A percentile compares a stretch with the other conserved stretches of the same genome.
Evolutionary conservation across 2,113 vertebrate genomes (phyloP).

Genomic region (Athene noctua): DNA sequence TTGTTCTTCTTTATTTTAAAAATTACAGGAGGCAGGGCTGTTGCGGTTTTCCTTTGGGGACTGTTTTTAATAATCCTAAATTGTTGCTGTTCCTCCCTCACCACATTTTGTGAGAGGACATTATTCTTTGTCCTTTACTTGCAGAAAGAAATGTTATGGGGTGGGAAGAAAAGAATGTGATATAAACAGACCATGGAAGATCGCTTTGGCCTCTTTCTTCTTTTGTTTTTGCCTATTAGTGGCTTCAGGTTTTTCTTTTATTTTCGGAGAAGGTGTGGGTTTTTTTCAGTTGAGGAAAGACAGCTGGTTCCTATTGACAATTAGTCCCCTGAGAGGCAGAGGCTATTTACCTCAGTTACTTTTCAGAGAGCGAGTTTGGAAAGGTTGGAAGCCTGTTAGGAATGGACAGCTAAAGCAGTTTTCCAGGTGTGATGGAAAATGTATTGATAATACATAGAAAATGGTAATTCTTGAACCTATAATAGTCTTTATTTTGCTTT

Average conservation of each 20-base stretch:
- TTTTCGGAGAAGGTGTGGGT: not conserved
- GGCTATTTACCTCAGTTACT: not conserved
- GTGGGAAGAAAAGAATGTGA: not conserved
- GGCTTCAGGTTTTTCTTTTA: not conserved
- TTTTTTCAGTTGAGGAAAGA: not conserved
- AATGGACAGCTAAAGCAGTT: rapidly evolving
- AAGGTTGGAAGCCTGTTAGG: rapidly evolving
- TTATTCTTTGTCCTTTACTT: not conserved
- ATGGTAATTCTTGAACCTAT: rapidly evolving
- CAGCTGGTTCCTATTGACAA: conserved; percentile 4
- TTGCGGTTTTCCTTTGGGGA: not conserved
- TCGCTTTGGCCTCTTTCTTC: not conserved
- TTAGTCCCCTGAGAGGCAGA: not conserved
- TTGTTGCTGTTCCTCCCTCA: not conserved
- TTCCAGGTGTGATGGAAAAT: rapidly evolving
- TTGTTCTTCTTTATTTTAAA: not conserved
- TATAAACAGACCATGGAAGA: not conserved
- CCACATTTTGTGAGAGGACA: not conserved
- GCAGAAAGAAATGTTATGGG: not conserved
- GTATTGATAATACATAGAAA: rapidly evolving
- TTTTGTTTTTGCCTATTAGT: not conserved
- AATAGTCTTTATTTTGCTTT: rapidly evolving
- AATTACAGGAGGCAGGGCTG: not conserved
- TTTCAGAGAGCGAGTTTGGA: rapidly evolving
- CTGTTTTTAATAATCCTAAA: not conserved